phyloP scores from a whole-genome alignment of 2,113 vertebrate species.

The Mungos mungo region DNA sequence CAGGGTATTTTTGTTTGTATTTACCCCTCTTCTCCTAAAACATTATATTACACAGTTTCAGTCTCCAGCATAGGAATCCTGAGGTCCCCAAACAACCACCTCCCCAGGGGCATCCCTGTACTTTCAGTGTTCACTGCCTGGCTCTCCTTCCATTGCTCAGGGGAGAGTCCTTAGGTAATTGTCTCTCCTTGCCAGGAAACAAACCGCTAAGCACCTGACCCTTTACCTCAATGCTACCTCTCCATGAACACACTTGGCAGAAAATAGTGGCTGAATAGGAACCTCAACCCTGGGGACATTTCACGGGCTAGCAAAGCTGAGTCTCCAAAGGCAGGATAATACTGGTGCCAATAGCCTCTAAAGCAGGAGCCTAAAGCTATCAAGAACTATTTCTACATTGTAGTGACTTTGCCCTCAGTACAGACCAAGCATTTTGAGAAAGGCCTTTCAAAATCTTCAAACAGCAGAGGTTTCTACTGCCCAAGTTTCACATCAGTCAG shows the following conservation, averaged over 20 bases:
- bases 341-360: neutral
- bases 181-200: slow-evolving; percentile 68
- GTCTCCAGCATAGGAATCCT: neutral
- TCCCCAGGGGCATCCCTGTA: neutral
- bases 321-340: neutral
- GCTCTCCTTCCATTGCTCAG: slow-evolving; percentile 62
- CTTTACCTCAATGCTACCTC: slow-evolving; percentile 4
- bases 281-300: neutral
- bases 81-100: slow-evolving; percentile 19
- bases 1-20: neutral
- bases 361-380: neutral
- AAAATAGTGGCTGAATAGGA: neutral
- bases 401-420: neutral
- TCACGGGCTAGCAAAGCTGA: neutral
- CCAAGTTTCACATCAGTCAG: neutral
- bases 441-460: neutral
- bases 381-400: neutral
- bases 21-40: neutral
- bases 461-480: neutral
- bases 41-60: neutral
- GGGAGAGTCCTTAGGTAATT: slow-evolving; percentile 74
- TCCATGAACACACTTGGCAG: neutral
- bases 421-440: neutral
- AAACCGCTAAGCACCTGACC: slow-evolving; percentile 61
- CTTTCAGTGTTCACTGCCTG: slow-evolving; percentile 37